Evolutionary conservation across 2,888 invertebrate genomes (phyloP), one percentile per base, ranked within the genome.

Genomic region (Drosophila antonietae): DNA sequence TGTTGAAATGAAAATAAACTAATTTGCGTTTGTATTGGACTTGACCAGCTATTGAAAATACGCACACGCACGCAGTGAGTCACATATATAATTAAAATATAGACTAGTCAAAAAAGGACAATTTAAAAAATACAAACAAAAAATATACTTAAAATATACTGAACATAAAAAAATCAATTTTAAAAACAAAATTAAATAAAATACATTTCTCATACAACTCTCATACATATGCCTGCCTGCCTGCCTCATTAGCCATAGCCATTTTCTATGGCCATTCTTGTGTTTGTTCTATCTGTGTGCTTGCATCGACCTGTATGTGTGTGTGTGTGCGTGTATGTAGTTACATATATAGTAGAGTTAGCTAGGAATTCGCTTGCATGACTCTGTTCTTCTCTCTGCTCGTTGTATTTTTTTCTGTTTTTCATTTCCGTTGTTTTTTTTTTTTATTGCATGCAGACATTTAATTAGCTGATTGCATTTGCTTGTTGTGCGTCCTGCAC

Each of bases 21-120:
- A 73, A 89, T 77, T 88, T 88, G 84, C 90, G 83, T 90, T 90
- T 91, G 87, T 84, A 91, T 92, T 92, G 93, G 93, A 92, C 91
- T 91, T 90, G 80, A 84, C 90, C 90, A 87, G 90, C 91, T 69
- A 89, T 89, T 88, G 65, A 78, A 73, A 75, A 75, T 82, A 87
- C 92, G 93, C 93, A 93, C 92, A 92, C 93, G 93, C 93, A 93
- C 93, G 92, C 93, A 93, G 93, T 93, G 93, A 93, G 93, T 92
- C 91, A 71, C 91, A 76, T 57, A 53, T 58, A 43, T 68, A 67
- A 53, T 31, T 31, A 37, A 23, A 55, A n/a, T 28, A 56, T 76
- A 76, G 64, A 65, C 33, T 65, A 68, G 73, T 76, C 59, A 55
- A 62, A 62, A 62, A 66, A 62, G n/a, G 47, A 57, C 57, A 57